Evolutionary conservation across 2,113 vertebrate genomes (phyloP).

Genomic region (Tyto alba): DNA sequence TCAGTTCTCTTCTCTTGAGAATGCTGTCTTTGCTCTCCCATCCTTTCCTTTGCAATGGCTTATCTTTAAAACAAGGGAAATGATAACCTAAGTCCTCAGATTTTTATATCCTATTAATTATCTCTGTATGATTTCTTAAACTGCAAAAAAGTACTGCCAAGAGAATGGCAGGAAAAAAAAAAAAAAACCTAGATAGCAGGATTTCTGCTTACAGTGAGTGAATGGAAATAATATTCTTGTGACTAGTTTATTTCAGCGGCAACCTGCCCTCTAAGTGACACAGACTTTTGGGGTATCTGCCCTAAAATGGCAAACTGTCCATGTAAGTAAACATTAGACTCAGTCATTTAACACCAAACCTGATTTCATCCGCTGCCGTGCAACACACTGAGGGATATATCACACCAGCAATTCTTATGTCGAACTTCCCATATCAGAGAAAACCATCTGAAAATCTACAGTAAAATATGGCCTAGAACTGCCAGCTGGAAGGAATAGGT

Average conservation of each 20-base stretch:
- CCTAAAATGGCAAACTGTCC: not conserved
- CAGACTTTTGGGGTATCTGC: not conserved
- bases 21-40: slow-evolving; percentile 3
- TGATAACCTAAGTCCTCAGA: not conserved
- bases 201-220: not conserved
- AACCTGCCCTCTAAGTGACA: not conserved
- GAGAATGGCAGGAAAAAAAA: not conserved
- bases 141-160: not conserved
- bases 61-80: slow-evolving; percentile 28
- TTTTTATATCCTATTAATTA: slow-evolving; percentile 16
- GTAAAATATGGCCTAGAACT: not conserved
- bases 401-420: not conserved
- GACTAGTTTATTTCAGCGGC: not conserved
- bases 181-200: not conserved
- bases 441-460: not conserved
- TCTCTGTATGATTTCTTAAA: slow-evolving; percentile 12
- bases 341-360: not conserved
- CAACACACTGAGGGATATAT: not conserved
- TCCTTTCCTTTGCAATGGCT: not conserved
- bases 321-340: not conserved
- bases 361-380: not conserved
- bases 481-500: not conserved
- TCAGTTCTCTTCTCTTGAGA: slow-evolving; percentile 42
- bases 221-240: not conserved
- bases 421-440: not conserved